phyloP scores from a whole-genome alignment of 2,797 vertebrate species.

The Diplodus sargus region DNA sequence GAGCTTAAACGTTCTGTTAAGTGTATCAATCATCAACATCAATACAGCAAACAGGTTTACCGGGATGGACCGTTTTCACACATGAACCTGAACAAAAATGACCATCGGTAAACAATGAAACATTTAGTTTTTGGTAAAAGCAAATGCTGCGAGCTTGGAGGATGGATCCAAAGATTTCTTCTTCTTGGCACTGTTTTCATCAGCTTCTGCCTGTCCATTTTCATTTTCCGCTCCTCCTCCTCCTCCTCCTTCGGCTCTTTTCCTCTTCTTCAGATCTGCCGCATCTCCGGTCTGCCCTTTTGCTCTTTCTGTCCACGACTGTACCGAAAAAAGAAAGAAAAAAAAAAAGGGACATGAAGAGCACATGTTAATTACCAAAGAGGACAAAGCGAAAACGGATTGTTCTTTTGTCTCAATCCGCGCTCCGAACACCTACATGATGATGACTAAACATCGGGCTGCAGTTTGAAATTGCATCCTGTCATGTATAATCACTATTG shows the following conservation, averaged over 20 bases:
- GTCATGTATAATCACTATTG: slow-evolving; percentile 80
- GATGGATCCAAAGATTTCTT: slow-evolving; percentile 83
- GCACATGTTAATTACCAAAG: slow-evolving; percentile 36
- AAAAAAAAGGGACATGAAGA: slow-evolving; percentile 18
- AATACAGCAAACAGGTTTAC: background rate
- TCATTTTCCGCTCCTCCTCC: slow-evolving; percentile 48
- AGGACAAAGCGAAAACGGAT: background rate
- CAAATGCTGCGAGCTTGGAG: slow-evolving; percentile 90
- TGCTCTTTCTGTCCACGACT: slow-evolving; percentile 92
- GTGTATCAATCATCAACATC: background rate
- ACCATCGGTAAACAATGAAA: background rate
- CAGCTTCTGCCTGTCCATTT: slow-evolving; percentile 56
- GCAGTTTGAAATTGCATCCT: slow-evolving; percentile 77
- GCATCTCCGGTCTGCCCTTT: slow-evolving; percentile 80
- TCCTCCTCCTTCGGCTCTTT: slow-evolving; percentile 66
- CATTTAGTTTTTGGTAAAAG: slow-evolving; percentile 87
- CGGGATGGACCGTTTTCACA: background rate
- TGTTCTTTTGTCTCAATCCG: slow-evolving; percentile 6
- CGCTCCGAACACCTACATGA: slow-evolving; percentile 53
- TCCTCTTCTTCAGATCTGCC: slow-evolving; percentile 90
- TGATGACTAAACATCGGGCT: slow-evolving; percentile 51
- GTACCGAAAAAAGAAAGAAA: slow-evolving; percentile 36
- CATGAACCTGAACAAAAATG: background rate
- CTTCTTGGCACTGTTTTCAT: slow-evolving; percentile 86
- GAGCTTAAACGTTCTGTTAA: background rate